Percentiles rank a stretch among this genome's conserved stretches.
phyloP scores from a whole-genome alignment of 2,888 invertebrate genomes.

The Hydriomena furcata region DNA sequence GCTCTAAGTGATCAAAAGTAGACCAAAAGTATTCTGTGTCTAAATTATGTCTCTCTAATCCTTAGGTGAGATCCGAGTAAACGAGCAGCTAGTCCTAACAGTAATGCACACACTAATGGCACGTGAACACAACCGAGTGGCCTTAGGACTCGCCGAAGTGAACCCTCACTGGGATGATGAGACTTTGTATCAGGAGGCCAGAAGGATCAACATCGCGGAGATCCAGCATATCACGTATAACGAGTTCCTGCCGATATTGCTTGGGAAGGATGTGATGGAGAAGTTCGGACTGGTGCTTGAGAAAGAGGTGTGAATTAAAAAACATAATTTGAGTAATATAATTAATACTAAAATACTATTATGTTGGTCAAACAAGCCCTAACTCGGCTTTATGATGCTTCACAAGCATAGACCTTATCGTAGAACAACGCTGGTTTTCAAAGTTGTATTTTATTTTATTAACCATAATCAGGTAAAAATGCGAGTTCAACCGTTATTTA shows the following conservation, averaged over 20 bases:
- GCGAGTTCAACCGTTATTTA: too few species aligned
- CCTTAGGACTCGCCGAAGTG: slow-evolving; percentile 88
- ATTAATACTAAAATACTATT: too few species aligned
- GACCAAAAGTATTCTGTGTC: too few species aligned
- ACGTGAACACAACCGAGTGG: slow-evolving; percentile 94
- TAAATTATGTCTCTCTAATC: not conserved
- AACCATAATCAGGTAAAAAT: too few species aligned
- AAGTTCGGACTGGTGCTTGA: slow-evolving; percentile 93
- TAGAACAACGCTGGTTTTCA: too few species aligned
- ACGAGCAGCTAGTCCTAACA: slow-evolving; percentile 94
- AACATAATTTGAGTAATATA: too few species aligned
- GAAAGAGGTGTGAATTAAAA: slow-evolving; percentile 84
- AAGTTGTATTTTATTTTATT: too few species aligned
- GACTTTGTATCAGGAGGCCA: slow-evolving; percentile 93
- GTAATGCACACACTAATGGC: slow-evolving; percentile 97
- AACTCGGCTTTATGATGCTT: too few species aligned
- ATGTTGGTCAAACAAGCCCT: too few species aligned
- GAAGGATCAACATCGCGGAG: slow-evolving; percentile 92
- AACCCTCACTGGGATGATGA: slow-evolving; percentile 98
- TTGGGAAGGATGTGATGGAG: slow-evolving; percentile 96
- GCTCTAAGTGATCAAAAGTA: too few species aligned
- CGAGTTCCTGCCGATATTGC: slow-evolving; percentile 93
- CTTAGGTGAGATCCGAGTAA: slow-evolving; percentile 94
- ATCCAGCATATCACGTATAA: slow-evolving; percentile 96
- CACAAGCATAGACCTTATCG: too few species aligned